Evolutionary conservation across 2,888 invertebrate genomes (phyloP), one percentile per base, ranked within the genome.

Genomic region (Acronicta psi): DNA sequence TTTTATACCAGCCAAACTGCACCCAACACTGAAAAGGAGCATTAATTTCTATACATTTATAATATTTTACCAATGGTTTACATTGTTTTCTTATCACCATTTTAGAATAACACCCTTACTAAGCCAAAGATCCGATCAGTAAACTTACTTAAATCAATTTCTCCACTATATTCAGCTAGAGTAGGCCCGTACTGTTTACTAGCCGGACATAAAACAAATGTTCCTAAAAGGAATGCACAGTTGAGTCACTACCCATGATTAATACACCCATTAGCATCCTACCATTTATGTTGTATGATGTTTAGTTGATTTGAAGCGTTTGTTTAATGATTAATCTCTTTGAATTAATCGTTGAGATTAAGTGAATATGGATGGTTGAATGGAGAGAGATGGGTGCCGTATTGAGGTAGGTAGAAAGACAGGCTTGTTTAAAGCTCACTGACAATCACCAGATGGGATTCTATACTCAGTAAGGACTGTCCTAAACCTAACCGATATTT

Each of bases 221-320:
- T 53, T 59, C 63, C 25, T 51, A 59, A 61, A 69, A 68, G 68
- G 71, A 73, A 67, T 69, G 57, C 47, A 53, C 47, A 51, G 69
- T 65, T 81, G 84, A 84, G 56, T 84, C 82, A 83, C 81, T 79
- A 71, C 20, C 52, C 59, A 79, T 82, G 83, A 85, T 85, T 75
- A 72, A 75, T 76, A 61, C 38, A 41, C 52, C 69, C 81, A 80
- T 80, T 78, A 69, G 52, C 40, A 69, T 42, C 69, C 77, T 74
- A 65, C 74, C 76, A 72, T 71, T 67, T 77, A 62, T 63, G 73
- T 59, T 57, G 61, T 66, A 59, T 65, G 52, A 59, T 56, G 65
- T 62, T 69, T 51, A 59, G 59, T n/a, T n/a, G 66, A 75, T 72
- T 75, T 58, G 71, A 60, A 73, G 59, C 67, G 67, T 75, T 77